Evolutionary conservation across 2,888 invertebrate genomes (phyloP), one percentile per base, ranked within the genome.

Genomic region (Amiota communis): DNA sequence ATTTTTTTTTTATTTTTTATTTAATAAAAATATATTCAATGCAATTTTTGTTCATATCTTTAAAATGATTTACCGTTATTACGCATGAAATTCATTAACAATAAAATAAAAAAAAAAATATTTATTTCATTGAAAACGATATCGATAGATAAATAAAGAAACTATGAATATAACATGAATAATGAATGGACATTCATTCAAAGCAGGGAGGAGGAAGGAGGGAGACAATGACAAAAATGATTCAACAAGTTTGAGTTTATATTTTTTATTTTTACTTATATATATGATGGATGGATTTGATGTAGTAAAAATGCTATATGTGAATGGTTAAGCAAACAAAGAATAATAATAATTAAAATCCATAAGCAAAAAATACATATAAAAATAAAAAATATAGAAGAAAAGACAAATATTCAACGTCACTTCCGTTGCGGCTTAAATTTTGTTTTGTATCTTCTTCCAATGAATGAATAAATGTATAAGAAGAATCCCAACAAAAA

Each of bases 371-470:
- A 36, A 36, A 36, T 36, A 36, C 3, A 2, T 20, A 59, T 59
- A n/a, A 59, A 59, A 53, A 8, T 4, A 6, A 23, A 20, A 11
- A 17, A 59, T 12, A 59, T 3, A 53, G 8, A 53, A 15, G 13
- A 53, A 4, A 53, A 53, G 23, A 13, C 12, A 17, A 17, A 59
- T 59, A 11, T 59, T 11, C 11, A 59, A 59, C 59, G 59, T 59
- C 20, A 59, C 59, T 59, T 59, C 59, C 59, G 59, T 12, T 59
- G 59, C 23, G 59, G 15, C 17, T 59, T 59, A 59, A n/a, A 17
- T 13, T 15, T 59, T 36, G 17, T 15, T 23, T 17, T 59, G 59
- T 20, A 20, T 36, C 6, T 6, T 36, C 36, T 36, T 36, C 36
- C 36, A 36, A 36, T 36, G 8, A 36, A 36, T 36, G 36, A 36